These are phyloP conservation scores for Leptopilina syphax DNA, from an alignment of 2,888 invertebrate genomes.

Conservation along the genomic window DNA sequence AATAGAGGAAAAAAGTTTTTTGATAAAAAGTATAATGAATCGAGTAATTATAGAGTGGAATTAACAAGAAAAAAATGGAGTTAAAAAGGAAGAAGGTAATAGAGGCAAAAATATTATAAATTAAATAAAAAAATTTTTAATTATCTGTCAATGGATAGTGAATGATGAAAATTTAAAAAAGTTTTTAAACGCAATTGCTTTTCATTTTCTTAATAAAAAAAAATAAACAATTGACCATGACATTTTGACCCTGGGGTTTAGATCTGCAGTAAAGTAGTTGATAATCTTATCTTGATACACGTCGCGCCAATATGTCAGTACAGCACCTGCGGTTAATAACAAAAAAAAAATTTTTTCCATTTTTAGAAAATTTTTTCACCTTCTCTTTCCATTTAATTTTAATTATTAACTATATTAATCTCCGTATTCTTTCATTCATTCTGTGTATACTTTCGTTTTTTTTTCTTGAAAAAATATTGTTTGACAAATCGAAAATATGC, in stretches of 20 bases:
- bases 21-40: background rate
- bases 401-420: too few relatives aligned
- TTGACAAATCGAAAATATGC: too few relatives aligned
- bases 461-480: too few relatives aligned
- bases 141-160: too few relatives aligned
- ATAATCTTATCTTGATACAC: constrained; percentile 39
- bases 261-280: constrained; percentile 34
- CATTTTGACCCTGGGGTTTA: constrained; percentile 8
- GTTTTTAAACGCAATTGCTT: background rate
- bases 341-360: background rate
- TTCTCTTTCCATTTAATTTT: too few relatives aligned
- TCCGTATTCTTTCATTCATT: too few relatives aligned
- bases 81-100: background rate
- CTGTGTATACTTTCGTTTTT: too few relatives aligned
- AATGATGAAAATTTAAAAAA: background rate
- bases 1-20: background rate
- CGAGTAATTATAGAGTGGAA: background rate
- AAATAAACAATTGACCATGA: constrained; percentile 7
- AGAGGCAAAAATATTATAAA: too few relatives aligned
- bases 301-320: constrained; percentile 22
- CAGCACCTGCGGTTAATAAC: constrained; percentile 20
- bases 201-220: background rate
- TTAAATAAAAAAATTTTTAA: too few relatives aligned
- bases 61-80: background rate
- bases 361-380: background rate